phyloP scores from a whole-genome alignment of 2,888 invertebrate genomes.

The Tachina grossa region DNA sequence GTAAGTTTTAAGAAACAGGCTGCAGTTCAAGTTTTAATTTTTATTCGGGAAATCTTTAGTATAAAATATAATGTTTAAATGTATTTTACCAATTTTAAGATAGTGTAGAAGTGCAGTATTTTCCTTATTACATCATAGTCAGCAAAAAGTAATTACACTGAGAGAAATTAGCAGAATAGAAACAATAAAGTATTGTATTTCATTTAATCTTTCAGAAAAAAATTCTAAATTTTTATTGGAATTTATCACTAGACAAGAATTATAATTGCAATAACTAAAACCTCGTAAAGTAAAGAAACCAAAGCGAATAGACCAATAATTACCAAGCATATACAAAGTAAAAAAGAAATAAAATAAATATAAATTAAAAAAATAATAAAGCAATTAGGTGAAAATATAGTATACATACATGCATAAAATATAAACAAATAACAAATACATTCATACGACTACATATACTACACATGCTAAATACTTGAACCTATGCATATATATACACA shows the following conservation, averaged over 20 bases:
- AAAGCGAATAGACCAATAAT: conserved; percentile 73
- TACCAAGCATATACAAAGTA: conserved; percentile 66
- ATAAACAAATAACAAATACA: conserved; percentile 55
- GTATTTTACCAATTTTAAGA: not conserved
- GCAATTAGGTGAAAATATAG: conserved; percentile 53
- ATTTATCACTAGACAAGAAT: conserved; percentile 26
- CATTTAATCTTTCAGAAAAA: not conserved
- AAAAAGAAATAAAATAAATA: conserved; percentile 44
- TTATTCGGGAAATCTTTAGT: too few relatives aligned
- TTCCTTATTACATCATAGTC: not conserved
- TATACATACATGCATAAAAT: conserved; percentile 23
- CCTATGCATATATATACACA: conserved; percentile 53
- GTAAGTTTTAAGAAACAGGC: too few relatives aligned
- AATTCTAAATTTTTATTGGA: not conserved
- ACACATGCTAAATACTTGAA: conserved; percentile 52
- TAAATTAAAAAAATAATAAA: conserved; percentile 50
- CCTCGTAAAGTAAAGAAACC: conserved; percentile 72
- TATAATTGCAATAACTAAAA: conserved; percentile 68
- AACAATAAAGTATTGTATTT: not conserved
- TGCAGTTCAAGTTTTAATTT: too few relatives aligned
- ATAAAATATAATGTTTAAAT: too few relatives aligned
- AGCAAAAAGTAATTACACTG: not conserved
- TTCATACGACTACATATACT: conserved; percentile 46
- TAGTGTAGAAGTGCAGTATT: not conserved
- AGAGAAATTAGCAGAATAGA: not conserved